phyloP scores from a whole-genome alignment of 2,797 vertebrate species.

The Neosalanx taihuensis region DNA sequence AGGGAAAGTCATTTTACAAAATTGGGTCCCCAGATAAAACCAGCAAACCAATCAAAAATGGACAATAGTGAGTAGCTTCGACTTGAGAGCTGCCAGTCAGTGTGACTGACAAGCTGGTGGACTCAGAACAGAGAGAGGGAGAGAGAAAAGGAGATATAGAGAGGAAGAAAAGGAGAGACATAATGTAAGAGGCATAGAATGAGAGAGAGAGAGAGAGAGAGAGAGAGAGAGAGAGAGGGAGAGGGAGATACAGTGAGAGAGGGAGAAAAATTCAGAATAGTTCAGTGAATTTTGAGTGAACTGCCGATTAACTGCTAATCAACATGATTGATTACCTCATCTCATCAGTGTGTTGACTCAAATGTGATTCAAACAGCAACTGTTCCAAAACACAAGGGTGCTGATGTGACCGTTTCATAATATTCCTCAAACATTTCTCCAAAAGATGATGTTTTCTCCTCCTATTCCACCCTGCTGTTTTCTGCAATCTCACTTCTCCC shows the following conservation, averaged over 20 bases:
- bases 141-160: conserved; percentile 33
- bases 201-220: background rate
- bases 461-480: conserved; percentile 72
- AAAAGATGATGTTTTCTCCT: conserved; percentile 19
- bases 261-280: background rate
- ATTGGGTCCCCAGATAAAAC: conserved; percentile 67
- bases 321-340: no score
- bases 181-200: no score
- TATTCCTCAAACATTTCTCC: conserved; percentile 1
- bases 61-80: conserved; percentile 60
- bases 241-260: no score
- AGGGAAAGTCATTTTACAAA: conserved; percentile 56
- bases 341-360: no score
- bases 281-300: background rate
- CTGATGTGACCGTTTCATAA: background rate
- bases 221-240: conserved; percentile 50
- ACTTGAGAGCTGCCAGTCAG: conserved; percentile 67
- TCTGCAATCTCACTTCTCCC: conserved; percentile 72
- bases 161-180: no score
- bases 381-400: background rate
- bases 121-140: conserved; percentile 31
- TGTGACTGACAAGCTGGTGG: conserved; percentile 62
- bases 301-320: no score
- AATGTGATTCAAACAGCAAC: background rate
- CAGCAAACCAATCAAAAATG: conserved; percentile 67